Evolutionary conservation across 2,888 invertebrate species (phyloP).

Genomic region (Acholoe squamosa): DNA sequence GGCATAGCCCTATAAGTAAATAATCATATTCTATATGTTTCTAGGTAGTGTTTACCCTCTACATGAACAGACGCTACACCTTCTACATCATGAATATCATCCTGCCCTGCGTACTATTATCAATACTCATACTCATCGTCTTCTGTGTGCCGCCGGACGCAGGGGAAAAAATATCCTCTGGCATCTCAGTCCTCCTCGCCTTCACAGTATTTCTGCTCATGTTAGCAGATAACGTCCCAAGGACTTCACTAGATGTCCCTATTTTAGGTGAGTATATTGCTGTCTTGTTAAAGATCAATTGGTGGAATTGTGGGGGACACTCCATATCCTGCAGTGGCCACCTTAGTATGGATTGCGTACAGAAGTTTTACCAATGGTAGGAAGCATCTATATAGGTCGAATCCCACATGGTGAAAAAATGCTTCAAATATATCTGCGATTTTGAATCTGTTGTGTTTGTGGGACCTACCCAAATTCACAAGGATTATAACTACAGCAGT

Average conservation of each 20-base stretch:
- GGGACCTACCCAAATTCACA: too few species aligned
- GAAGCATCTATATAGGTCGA: too few species aligned
- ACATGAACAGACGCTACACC: conserved; percentile 66
- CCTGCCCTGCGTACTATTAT: conserved; percentile 69
- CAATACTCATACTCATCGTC: conserved; percentile 69
- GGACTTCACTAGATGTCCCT: conserved; percentile 70
- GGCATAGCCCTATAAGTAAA: too few species aligned
- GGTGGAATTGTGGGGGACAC: too few species aligned
- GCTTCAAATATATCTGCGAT: too few species aligned
- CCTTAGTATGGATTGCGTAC: too few species aligned
- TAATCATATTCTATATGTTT: too few species aligned
- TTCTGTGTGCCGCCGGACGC: conserved; percentile 66
- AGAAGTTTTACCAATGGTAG: too few species aligned
- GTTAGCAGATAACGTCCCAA: conserved; percentile 70
- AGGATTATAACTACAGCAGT: too few species aligned
- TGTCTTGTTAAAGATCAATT: not conserved
- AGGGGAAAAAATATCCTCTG: conserved; percentile 70
- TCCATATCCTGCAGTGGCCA: too few species aligned
- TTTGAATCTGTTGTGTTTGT: too few species aligned
- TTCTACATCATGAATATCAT: conserved; percentile 72
- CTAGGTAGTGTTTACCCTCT: conserved; percentile 68
- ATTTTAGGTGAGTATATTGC: conserved; percentile 66
- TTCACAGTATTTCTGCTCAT: conserved; percentile 71
- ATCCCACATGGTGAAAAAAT: too few species aligned
- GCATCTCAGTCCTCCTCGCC: conserved; percentile 71